phyloP scores from a whole-genome alignment of 2,888 invertebrate species.

The Geophilus truncorum region DNA sequence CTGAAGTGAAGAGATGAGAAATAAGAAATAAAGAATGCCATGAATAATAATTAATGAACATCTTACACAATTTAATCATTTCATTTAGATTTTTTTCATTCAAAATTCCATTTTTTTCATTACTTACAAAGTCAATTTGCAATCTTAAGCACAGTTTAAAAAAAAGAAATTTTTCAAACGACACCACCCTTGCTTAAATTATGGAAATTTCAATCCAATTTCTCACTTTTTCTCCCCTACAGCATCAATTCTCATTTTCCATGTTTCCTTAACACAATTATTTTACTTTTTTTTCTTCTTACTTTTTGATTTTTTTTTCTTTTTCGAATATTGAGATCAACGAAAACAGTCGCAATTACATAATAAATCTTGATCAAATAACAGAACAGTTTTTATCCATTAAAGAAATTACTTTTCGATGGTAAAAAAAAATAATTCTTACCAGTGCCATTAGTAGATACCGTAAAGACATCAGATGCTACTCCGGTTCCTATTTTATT shows the following conservation, averaged over 20 bases:
- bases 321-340: no score
- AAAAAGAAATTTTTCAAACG: background rate
- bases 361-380: no score
- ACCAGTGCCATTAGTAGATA: slow-evolving; percentile 37
- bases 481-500: slow-evolving; percentile 54
- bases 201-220: background rate
- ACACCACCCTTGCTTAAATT: background rate
- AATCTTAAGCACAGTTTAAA: background rate
- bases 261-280: background rate
- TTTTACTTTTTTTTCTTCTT: background rate
- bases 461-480: slow-evolving; percentile 28
- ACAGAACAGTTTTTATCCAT: no score
- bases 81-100: background rate
- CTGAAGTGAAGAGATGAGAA: no score
- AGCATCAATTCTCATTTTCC: background rate
- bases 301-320: background rate
- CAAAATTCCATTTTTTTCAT: no score
- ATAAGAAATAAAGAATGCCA: no score
- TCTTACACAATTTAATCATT: background rate
- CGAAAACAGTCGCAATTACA: no score
- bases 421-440: no score
- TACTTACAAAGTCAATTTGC: background rate
- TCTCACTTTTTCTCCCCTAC: background rate
- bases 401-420: no score
- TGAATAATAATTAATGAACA: background rate